Percentiles rank a stretch among this genome's conserved stretches.
These are phyloP conservation scores for Pelusios castaneus DNA, from an alignment of 2,113 vertebrate genomes.

Conservation along the genomic window DNA sequence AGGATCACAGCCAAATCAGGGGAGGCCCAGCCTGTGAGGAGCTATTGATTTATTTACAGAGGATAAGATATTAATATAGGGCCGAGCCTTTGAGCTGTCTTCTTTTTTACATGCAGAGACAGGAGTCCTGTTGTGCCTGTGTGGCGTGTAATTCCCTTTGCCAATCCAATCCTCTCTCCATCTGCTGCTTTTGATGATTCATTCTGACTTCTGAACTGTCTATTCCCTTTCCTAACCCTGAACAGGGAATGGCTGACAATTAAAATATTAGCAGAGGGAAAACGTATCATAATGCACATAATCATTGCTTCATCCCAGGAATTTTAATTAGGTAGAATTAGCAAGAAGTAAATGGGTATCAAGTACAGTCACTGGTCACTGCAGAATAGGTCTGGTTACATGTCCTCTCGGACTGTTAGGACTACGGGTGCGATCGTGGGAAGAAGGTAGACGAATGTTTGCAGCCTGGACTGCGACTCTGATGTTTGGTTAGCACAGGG, in stretches of 20 bases:
- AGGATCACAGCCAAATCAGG: not conserved
- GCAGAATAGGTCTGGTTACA: not conserved
- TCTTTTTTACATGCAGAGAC: not conserved
- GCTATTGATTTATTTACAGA: constrained; percentile 66
- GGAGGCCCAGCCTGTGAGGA: not conserved
- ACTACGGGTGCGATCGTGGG: accelerated
- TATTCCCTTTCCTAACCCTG: constrained; percentile 10
- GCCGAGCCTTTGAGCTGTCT: constrained; percentile 61
- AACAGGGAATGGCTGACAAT: constrained; percentile 44
- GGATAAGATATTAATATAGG: constrained; percentile 61
- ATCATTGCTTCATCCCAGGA: constrained; percentile 33
- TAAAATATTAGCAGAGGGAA: constrained; percentile 54
- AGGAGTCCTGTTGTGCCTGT: constrained; percentile 1
- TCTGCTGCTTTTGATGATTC: constrained; percentile 23
- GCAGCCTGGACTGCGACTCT: not conserved
- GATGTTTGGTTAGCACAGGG: not conserved
- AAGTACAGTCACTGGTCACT: not conserved
- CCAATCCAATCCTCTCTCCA: constrained; percentile 7
- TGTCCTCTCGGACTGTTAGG: not conserved
- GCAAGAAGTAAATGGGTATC: not conserved
- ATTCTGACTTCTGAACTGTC: not conserved
- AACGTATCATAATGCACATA: constrained; percentile 32
- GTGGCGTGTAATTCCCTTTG: constrained; percentile 27
- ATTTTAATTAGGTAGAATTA: constrained; percentile 50
- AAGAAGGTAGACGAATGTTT: not conserved